Percentiles rank a stretch among this genome's conserved stretches.
Conservation (phyloP, 2,888 invertebrate genomes). For the Lagria hirta region DNA sequence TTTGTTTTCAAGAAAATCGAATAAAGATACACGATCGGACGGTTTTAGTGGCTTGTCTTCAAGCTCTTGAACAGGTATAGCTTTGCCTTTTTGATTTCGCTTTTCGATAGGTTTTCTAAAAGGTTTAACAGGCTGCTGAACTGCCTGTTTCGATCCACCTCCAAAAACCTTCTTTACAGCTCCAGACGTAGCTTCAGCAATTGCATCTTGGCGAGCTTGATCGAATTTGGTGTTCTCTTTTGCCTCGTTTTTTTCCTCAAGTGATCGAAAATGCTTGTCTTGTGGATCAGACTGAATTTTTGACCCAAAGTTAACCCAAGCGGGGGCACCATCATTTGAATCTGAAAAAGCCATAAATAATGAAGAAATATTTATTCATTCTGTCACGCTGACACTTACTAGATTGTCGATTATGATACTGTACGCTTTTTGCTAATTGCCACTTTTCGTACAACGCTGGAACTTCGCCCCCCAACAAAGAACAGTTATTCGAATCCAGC, state of each 20-base stretch:
- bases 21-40: constrained; percentile 76
- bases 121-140: constrained; percentile 27
- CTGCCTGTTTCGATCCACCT: constrained; percentile 54
- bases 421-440: constrained; percentile 63
- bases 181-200: constrained; percentile 80
- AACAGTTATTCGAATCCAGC: constrained; percentile 66
- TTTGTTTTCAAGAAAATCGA: constrained; percentile 82
- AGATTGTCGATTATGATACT: constrained; percentile 34
- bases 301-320: constrained; percentile 91
- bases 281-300: constrained; percentile 63
- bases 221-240: constrained; percentile 84
- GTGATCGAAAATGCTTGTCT: constrained; percentile 70
- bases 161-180: constrained; percentile 60
- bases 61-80: constrained; percentile 51
- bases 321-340: constrained; percentile 79
- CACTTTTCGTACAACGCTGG: constrained; percentile 83
- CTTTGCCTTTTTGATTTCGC: constrained; percentile 26
- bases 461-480: constrained; percentile 83
- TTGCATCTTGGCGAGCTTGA: constrained; percentile 84
- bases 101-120: constrained; percentile 9
- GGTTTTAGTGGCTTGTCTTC: constrained; percentile 69
- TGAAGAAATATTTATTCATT: not conserved
- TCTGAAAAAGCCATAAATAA: constrained; percentile 39
- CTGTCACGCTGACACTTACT: constrained; percentile 30
- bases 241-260: constrained; percentile 60